phyloP scores from a whole-genome alignment of 2,113 vertebrate species.

The Pycnonotus jocosus region DNA sequence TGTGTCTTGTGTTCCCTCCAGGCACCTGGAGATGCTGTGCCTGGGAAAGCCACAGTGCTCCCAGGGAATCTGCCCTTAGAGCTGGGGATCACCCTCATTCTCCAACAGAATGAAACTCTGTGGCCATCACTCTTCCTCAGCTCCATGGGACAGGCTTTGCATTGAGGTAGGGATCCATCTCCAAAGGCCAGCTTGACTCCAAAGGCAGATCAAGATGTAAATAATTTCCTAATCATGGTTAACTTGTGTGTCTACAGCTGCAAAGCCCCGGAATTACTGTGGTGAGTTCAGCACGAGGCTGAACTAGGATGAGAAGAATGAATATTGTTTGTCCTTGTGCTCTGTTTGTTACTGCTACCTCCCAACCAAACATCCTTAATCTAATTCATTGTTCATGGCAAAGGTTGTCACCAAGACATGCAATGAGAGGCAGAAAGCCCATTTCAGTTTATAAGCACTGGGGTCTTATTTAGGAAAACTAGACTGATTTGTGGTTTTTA shows the following conservation, averaged over 20 bases:
- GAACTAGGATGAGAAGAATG: background rate
- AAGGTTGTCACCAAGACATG: background rate
- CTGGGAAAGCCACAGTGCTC: background rate
- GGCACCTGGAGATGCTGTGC: background rate
- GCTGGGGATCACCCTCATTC: background rate
- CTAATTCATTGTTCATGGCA: background rate
- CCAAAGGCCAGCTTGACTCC: background rate
- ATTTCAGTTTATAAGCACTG: background rate
- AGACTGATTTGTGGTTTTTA: background rate
- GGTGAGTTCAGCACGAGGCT: background rate
- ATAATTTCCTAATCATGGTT: background rate
- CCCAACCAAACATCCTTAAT: background rate
- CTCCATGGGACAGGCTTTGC: background rate
- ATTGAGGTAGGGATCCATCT: accelerated
- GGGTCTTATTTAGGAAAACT: background rate
- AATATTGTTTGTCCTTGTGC: background rate
- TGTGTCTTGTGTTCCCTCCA: background rate
- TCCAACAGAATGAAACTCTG: accelerated
- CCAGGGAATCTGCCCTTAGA: background rate
- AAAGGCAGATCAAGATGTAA: background rate
- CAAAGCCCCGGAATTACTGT: background rate
- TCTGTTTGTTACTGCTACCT: background rate
- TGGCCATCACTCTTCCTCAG: background rate
- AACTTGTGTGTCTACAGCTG: background rate
- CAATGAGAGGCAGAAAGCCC: background rate